Base-by-base conservation (phyloP, 2,797 vertebrate species). In the Parambassis ranga region DNA sequence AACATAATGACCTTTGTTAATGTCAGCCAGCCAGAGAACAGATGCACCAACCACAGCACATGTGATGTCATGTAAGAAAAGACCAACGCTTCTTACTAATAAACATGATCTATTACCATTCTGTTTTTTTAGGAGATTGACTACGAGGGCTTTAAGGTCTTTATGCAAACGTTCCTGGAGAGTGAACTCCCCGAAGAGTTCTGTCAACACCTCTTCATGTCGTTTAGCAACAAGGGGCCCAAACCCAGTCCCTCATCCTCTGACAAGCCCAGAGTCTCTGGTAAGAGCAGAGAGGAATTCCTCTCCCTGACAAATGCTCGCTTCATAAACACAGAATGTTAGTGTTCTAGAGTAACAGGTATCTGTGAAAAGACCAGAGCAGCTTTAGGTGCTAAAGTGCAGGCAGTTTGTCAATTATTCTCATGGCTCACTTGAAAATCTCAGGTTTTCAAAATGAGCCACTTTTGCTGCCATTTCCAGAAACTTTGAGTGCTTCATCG, bases 81-180 rank as follows among this genome's bases (percentile, higher is more conserved):
- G 7, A 5, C 10, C 28, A 8, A 20, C 32, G 6, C 6, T 31
- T 36, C 22, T 26, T 8, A 6, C 1, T 32, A 39, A 41, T 42
- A 9, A 49, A 24, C 30, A 13, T 2, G 4, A 27, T 41, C 15
- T 58, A 0, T 52, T n/a, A n/a, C n/a, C n/a, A n/a, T 70, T 65
- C 26, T 51, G 26, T 53, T 24, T 6, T 79, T 69, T 37, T 7
- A 96, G 95, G 94, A 94, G 28, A 96, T 97, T 56, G 95, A 97
- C 91, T 95, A 95, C 84, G 93, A 97, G 84, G 96, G 95, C 11
- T 98, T 98, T 89, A 95, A 94, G 87, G 87, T 97, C 30, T 98
- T 98, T 68, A 98, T 98, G 96, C 95, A 97, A 89, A 97, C 95
- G 2, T 98, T 98, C 79, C 82, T 97, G 83, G 96, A 98, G 79